These are phyloP conservation scores for Bungarus multicinctus DNA, from an alignment of 2,113 vertebrate species.

Conservation along the genomic window DNA sequence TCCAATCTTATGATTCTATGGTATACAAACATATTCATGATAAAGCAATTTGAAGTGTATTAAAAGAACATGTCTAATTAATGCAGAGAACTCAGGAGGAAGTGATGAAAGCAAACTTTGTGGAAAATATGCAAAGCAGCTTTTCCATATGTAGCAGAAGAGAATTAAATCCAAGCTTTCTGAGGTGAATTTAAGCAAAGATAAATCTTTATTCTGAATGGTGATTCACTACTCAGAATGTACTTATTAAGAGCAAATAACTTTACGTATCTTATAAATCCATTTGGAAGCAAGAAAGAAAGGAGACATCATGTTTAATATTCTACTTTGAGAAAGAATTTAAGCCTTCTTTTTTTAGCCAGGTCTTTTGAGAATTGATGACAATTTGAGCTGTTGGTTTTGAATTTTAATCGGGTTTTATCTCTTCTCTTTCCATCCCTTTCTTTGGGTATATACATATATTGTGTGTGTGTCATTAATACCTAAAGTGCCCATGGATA, in stretches of 20 bases:
- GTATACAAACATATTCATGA: background rate
- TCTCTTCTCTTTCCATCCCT: background rate
- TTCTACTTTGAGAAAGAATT: background rate
- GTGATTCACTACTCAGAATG: background rate
- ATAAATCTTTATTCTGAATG: background rate
- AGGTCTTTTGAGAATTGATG: background rate
- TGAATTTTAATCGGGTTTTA: background rate
- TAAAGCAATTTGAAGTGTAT: slow-evolving; percentile 21
- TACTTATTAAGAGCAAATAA: background rate
- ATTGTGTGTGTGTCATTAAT: background rate
- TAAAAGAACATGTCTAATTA: slow-evolving; percentile 49
- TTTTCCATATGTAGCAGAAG: slow-evolving; percentile 10
- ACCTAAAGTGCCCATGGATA: background rate
- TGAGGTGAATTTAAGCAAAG: background rate
- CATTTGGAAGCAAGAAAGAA: background rate
- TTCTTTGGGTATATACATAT: background rate
- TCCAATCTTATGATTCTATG: background rate
- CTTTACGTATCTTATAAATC: background rate
- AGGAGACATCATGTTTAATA: background rate
- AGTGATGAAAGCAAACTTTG: slow-evolving; percentile 30
- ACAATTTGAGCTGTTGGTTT: background rate
- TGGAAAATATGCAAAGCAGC: slow-evolving; percentile 12
- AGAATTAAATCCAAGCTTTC: background rate
- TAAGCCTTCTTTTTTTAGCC: background rate
- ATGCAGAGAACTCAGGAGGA: slow-evolving; percentile 20